Percentiles rank a stretch among this genome's conserved stretches.
These are phyloP conservation scores for Tragelaphus buxtoni DNA, from an alignment of 2,113 vertebrate species.

Conservation along the genomic window DNA sequence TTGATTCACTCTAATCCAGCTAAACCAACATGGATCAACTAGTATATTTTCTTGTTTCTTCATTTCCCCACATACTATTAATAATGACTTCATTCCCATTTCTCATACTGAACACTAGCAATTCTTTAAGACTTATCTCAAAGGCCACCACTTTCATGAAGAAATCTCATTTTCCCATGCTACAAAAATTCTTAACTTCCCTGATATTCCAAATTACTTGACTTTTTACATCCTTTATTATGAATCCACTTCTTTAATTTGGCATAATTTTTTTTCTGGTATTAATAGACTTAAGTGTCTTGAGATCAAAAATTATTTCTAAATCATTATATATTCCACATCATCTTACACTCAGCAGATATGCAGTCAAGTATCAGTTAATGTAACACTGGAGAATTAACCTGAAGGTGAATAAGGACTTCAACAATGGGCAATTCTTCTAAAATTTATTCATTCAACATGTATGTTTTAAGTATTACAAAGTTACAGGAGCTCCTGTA, in stretches of 20 bases:
- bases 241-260: neutral
- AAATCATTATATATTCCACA: neutral
- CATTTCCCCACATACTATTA: neutral
- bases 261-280: neutral
- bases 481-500: neutral
- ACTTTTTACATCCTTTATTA: neutral
- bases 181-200: neutral
- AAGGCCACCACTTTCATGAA: neutral
- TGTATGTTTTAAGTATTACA: neutral
- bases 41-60: neutral
- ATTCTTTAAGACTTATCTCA: neutral
- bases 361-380: neutral
- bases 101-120: neutral
- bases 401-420: neutral
- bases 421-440: neutral
- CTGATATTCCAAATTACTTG: neutral
- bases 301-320: neutral
- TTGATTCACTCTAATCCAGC: neutral
- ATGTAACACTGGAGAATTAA: neutral
- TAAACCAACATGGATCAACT: neutral
- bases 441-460: neutral
- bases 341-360: neutral
- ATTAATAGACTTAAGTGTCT: neutral
- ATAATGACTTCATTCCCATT: neutral
- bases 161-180: neutral